Conservation (phyloP, 2,797 vertebrate genomes). For the Eulemur albifrons region DNA sequence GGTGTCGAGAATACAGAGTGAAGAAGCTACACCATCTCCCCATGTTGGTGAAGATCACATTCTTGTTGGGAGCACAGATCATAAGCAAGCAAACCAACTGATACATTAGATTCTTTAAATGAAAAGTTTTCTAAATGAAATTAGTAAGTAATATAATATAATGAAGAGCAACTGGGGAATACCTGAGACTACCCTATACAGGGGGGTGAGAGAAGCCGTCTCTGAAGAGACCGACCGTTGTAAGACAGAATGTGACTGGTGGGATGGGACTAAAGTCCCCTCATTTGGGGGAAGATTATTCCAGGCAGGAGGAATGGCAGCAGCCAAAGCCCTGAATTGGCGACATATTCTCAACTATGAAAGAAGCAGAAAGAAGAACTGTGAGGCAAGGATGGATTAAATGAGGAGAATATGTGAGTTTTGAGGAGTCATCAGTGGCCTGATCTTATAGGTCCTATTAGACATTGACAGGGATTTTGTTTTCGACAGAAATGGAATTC, state of each 20-base stretch:
- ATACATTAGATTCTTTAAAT: background rate
- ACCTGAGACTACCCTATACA: background rate
- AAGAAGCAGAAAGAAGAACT: background rate
- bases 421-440: fast-evolving
- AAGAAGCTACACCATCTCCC: background rate
- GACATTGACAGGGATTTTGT: background rate
- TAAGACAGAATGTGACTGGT: background rate
- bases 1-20: background rate
- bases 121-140: background rate
- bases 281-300: background rate
- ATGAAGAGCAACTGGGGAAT: too few relatives aligned
- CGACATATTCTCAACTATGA: background rate
- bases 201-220: background rate
- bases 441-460: background rate
- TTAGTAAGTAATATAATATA: background rate
- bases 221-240: background rate
- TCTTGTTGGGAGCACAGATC: background rate
- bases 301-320: background rate
- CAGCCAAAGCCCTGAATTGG: background rate
- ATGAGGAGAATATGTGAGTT: too few relatives aligned
- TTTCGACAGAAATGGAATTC: background rate
- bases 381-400: background rate
- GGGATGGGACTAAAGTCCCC: fast-evolving
- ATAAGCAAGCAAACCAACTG: background rate
- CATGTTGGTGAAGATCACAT: background rate